A percentile compares a stretch with the other conserved stretches of the same genome.
Evolutionary conservation across 1,140 invertebrate genomes (phyloP).

Genomic region (Macrobrachium nipponense): DNA sequence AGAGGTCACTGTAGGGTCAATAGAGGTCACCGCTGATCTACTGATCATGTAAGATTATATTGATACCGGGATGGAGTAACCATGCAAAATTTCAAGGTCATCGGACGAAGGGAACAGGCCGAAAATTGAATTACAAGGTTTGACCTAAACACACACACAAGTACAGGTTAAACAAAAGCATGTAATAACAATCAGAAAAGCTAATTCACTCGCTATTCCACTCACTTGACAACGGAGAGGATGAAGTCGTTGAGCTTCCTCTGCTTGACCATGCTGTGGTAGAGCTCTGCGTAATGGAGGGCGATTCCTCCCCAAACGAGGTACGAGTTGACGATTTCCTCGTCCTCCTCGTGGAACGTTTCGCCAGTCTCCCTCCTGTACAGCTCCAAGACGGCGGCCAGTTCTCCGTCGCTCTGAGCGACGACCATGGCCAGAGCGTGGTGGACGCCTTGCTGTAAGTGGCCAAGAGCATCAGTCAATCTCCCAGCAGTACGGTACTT

Average conservation of each 20-base stretch:
- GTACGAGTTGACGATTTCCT: conserved; percentile 76
- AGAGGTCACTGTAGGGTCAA: too few relatives aligned
- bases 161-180: too few relatives aligned
- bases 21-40: too few relatives aligned
- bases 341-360: conserved; percentile 76
- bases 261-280: conserved; percentile 76
- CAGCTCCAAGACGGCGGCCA: conserved; percentile 73
- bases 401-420: conserved; percentile 72
- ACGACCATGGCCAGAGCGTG: conserved; percentile 73
- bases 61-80: too few relatives aligned
- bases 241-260: conserved; percentile 79
- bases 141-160: too few relatives aligned
- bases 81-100: too few relatives aligned
- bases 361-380: conserved; percentile 67
- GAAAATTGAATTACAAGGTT: too few relatives aligned
- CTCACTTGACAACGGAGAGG: conserved; percentile 79
- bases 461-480: background rate
- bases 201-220: conserved; percentile 25
- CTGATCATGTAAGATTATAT: too few relatives aligned
- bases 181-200: background rate
- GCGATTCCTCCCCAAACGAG: conserved; percentile 77
- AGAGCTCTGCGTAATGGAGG: conserved; percentile 75
- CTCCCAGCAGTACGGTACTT: background rate
- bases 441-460: conserved; percentile 65
- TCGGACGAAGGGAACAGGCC: too few relatives aligned